Conservation (phyloP, 2,113 vertebrate species). For the rabbit (Oryctolagus cuniculus) region DNA sequence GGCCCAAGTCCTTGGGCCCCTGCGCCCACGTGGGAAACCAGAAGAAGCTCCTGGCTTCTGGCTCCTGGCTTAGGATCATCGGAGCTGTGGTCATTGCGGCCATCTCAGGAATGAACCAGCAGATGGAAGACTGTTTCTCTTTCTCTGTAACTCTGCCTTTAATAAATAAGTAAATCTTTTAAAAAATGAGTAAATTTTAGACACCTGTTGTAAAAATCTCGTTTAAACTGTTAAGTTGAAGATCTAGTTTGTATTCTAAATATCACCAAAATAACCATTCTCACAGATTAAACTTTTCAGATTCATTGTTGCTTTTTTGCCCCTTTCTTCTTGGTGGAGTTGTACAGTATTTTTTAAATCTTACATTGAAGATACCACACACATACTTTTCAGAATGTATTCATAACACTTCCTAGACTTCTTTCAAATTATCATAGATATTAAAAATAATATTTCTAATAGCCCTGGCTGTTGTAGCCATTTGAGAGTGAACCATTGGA, state of each 20-base stretch:
- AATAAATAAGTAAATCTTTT: no score
- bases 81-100: no score
- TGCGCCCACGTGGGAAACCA: no score
- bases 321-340: slow-evolving; percentile 49
- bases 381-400: slow-evolving; percentile 62
- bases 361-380: slow-evolving; percentile 41
- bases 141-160: no score
- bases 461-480: no score
- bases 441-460: no score
- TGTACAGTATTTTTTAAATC: background rate
- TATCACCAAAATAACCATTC: slow-evolving; percentile 27
- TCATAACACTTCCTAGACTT: slow-evolving; percentile 62
- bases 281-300: background rate
- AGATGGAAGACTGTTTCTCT: no score
- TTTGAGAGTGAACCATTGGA: no score
- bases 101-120: no score
- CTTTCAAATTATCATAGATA: slow-evolving; percentile 60
- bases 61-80: no score
- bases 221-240: slow-evolving; percentile 30
- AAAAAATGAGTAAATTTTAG: background rate
- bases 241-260: slow-evolving; percentile 38
- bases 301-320: background rate
- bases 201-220: background rate
- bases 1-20: no score
- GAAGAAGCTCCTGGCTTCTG: no score